These are phyloP conservation scores for Tolypeutes matacus DNA, from an alignment of 2,797 vertebrate species.

Conservation along the genomic window DNA sequence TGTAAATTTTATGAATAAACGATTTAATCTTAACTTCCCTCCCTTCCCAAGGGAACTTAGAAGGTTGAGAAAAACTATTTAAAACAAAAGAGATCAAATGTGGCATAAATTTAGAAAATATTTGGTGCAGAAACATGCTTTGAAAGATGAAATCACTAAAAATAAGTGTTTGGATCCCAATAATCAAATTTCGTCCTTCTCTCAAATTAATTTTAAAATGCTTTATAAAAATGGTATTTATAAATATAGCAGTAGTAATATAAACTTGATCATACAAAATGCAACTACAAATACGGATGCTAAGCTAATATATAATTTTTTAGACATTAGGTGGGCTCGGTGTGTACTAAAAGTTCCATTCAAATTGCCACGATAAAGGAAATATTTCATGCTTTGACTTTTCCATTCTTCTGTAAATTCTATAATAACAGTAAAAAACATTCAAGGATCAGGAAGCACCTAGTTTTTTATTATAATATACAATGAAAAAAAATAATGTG, in stretches of 20 bases:
- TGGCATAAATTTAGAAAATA: conserved; percentile 32
- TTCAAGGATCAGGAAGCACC: neutral
- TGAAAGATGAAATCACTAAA: conserved; percentile 65
- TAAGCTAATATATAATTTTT: conserved; percentile 35
- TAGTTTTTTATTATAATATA: neutral
- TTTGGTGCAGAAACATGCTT: neutral
- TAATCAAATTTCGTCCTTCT: conserved; percentile 29
- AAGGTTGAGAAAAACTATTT: conserved; percentile 52
- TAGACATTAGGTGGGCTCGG: conserved; percentile 32
- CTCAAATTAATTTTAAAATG: conserved; percentile 72
- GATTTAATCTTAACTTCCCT: conserved; percentile 7
- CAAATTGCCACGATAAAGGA: conserved; percentile 57
- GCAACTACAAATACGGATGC: conserved; percentile 31
- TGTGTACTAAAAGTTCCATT: conserved; percentile 71
- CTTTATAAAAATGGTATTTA: conserved; percentile 54
- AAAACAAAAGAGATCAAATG: conserved; percentile 46
- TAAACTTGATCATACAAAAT: conserved; percentile 35
- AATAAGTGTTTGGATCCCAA: conserved; percentile 51
- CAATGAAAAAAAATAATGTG: conserved; percentile 40
- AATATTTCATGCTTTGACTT: conserved; percentile 16
- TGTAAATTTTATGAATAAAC: conserved; percentile 64
- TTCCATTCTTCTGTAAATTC: conserved; percentile 50
- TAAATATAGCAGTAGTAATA: conserved; percentile 23
- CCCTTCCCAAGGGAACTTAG: neutral
- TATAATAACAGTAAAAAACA: conserved; percentile 39